Evolutionary conservation across 2,113 vertebrate species (phyloP), one percentile per base, ranked within the genome.

Genomic region (Engystomops pustulosus): DNA sequence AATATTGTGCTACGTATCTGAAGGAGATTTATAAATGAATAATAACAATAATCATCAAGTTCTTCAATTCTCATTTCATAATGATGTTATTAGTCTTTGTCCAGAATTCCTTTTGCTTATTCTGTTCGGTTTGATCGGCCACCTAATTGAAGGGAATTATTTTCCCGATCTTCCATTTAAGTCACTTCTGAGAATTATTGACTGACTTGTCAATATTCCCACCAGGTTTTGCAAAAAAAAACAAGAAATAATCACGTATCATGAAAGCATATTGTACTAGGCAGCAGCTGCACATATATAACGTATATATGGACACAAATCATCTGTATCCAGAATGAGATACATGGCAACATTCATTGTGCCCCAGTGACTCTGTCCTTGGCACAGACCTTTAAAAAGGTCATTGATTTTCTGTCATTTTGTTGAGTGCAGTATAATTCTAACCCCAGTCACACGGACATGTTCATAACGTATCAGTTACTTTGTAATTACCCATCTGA

Each of bases 391-490:
- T 84, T 78, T 62, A 84, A 47, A 84, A 67, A 79, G 74, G 60
- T 44, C 74, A 84, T 84, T 79, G 75, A 84, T 84, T 84, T 77
- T n/a, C 82, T 77, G 82, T 69, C 82, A 78, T 84, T 78, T 23
- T 44, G 58, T n/a, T 68, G 58, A 38, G 69, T 23, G 41, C 74
- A 69, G 17, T 41, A 34, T 70, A 17, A 79, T 58, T 45, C 20
- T 2, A 76, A n/a, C 27, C 38, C 34, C 34, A 49, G 70, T 27
- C 53, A 83, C 18, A 77, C 71, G 10, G 55, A 69, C 62, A 70
- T 69, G 45, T 75, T 14, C 34, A 23, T 67, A 53, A 47, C 51
- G 23, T 53, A 72, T 45, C 36, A 27, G 45, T 41, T 53, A 44
- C 25, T 44, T 36, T 72, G 12, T 30, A 82, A 72, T 72, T 53